Evolutionary conservation across 2,113 vertebrate genomes (phyloP).

Genomic region (Malaclemys terrapin): DNA sequence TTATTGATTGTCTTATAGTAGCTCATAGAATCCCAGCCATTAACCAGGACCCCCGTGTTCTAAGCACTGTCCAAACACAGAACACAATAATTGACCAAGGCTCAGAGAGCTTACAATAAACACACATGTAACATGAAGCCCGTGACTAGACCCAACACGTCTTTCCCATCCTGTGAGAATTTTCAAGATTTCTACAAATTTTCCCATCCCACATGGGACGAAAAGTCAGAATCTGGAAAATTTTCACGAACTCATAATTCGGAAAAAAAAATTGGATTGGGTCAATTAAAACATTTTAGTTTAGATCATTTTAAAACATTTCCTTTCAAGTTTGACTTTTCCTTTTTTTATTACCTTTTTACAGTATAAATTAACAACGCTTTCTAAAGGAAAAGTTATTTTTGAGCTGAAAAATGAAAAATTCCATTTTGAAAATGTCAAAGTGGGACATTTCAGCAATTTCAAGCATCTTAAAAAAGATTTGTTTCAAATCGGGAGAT

Average conservation of each 20-base stretch:
- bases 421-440: background rate
- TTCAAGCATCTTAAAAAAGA: background rate
- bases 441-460: background rate
- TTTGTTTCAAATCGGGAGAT: background rate
- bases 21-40: background rate
- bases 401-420: background rate
- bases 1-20: background rate
- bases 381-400: background rate
- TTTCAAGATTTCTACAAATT: background rate
- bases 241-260: background rate
- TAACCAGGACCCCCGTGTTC: background rate
- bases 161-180: background rate
- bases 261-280: background rate
- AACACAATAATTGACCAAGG: background rate
- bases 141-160: background rate
- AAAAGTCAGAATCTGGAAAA: background rate
- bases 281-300: background rate
- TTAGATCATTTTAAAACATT: background rate
- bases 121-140: rapidly evolving
- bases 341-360: background rate
- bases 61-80: background rate
- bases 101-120: background rate
- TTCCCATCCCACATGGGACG: background rate
- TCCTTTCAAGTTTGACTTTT: background rate
- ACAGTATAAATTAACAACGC: background rate